Base-by-base conservation (phyloP, 2,797 vertebrate genomes). In the Phoebastria nigripes region DNA sequence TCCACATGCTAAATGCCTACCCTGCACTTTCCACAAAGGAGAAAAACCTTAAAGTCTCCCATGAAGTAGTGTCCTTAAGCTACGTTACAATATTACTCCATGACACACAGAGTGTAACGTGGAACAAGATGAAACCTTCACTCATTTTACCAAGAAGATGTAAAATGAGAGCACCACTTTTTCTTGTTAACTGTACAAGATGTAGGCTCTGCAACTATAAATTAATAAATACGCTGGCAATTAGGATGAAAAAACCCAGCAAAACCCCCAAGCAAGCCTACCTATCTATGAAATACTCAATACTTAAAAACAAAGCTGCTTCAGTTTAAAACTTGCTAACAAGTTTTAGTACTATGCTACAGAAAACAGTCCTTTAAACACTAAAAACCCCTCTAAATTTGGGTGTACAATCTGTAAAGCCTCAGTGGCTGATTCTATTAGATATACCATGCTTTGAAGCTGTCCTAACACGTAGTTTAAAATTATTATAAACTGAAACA, bases 81-180 rank as follows among this genome's bases (percentile, higher is more conserved):
- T 71, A 62, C 73, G 46, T 35, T 61, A 59, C 77, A 91, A 9
- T 55, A 87, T 83, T 95, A 82, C 93, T 96, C 87, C 79, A 93
- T 33, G 61, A 94, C 55, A 96, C 85, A 90, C 54, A 91, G 83
- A 92, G 85, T 9, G 56, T 73, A 91, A 86, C 15, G 31, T 49
- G 91, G 87, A 96, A 88, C 83, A 96, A 95, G 93, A 97, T 69
- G 59, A 96, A 97, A 93, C 55, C 35, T 73, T 54, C 7, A 26
- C 15, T 54, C 14, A 13, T 56, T 91, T 85, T 62, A 73, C 55
- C 22, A 62, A 63, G 12, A 49, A 6, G 18, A 51, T 15, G 13
- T 31, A 63, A 77, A 89, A 81, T 2, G 35, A 85, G 76, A 69
- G 71, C 84, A 87, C n/a, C 28, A 12, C 62, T 70, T 82, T 49